Evolutionary conservation across 1,140 invertebrate genomes (phyloP).

Genomic region (Pseudomyrmex pallidus): DNA sequence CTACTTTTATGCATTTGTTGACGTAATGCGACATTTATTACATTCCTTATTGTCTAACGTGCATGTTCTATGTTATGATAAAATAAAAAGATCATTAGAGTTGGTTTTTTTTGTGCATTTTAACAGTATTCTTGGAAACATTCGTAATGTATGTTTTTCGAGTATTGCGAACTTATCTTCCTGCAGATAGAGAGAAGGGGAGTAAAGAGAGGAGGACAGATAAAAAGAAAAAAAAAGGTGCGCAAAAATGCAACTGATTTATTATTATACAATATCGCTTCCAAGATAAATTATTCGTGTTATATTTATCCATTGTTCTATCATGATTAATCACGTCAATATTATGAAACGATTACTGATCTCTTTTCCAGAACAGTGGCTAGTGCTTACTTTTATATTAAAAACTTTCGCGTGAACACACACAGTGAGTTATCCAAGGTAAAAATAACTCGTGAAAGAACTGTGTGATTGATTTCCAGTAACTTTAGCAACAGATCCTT

Average conservation of each 20-base stretch:
- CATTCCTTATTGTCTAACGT: constrained; percentile 34
- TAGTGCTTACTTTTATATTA: neutral
- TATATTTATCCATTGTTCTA: constrained; percentile 7
- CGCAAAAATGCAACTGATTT: constrained; percentile 26
- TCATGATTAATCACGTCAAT: neutral
- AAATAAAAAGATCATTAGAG: neutral
- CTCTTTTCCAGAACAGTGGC: neutral
- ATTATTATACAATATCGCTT: constrained; percentile 19
- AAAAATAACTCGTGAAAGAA: neutral
- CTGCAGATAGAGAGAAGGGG: neutral
- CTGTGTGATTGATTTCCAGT: neutral
- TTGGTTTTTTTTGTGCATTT: neutral
- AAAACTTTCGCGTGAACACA: constrained; percentile 7
- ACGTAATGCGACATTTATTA: constrained; percentile 32
- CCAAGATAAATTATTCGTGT: neutral
- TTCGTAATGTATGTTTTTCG: neutral
- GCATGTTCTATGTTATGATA: constrained; percentile 24
- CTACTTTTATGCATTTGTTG: constrained; percentile 14
- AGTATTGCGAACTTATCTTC: constrained; percentile 45
- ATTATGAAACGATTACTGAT: neutral
- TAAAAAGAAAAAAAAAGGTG: neutral
- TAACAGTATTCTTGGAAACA: constrained; percentile 23
- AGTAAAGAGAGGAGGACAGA: no score
- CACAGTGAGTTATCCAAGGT: no score
- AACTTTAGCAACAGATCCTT: neutral